Percentiles rank a stretch among this genome's conserved stretches.
phyloP scores from a whole-genome alignment of 1,140 invertebrate genomes.

The Trachymyrmex septentrionalis region DNA sequence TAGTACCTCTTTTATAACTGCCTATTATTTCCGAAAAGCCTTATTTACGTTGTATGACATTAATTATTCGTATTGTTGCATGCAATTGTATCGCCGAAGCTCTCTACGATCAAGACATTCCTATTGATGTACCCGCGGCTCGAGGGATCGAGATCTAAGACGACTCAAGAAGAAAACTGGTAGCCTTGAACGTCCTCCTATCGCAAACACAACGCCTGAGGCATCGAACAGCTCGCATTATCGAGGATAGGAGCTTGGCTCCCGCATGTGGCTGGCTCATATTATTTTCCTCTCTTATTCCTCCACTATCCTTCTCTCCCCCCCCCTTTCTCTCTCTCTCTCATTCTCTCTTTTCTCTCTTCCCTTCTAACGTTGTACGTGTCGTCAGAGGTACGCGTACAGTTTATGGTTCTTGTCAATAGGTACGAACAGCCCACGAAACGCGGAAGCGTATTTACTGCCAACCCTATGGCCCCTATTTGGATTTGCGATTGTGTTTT shows the following conservation, averaged over 20 bases:
- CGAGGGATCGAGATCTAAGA: conserved; percentile 56
- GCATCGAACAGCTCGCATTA: conserved; percentile 56
- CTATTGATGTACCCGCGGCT: conserved; percentile 55
- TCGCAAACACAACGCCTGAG: conserved; percentile 62
- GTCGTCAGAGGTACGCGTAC: conserved; percentile 38
- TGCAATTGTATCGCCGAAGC: not conserved
- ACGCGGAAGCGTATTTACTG: conserved; percentile 62
- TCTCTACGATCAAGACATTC: conserved; percentile 60
- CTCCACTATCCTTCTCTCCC: too few species aligned
- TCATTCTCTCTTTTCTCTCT: not conserved
- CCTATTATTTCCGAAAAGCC: not conserved
- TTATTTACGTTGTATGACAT: conserved; percentile 27
- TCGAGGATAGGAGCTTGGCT: conserved; percentile 34
- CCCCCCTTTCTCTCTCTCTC: not conserved
- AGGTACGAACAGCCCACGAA: conserved; percentile 53
- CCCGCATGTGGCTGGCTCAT: conserved; percentile 17
- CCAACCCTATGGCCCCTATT: conserved; percentile 46
- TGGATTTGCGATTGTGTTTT: conserved; percentile 35
- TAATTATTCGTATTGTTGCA: conserved; percentile 36
- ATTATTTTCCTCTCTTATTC: conserved; percentile 10
- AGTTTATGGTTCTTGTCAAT: conserved; percentile 64
- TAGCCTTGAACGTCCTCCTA: conserved; percentile 71
- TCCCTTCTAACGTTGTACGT: conserved; percentile 3
- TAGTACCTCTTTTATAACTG: not conserved
- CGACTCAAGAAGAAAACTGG: conserved; percentile 54